Evolutionary conservation across 2,888 invertebrate genomes (phyloP).

Genomic region (Amaurobius ferox): DNA sequence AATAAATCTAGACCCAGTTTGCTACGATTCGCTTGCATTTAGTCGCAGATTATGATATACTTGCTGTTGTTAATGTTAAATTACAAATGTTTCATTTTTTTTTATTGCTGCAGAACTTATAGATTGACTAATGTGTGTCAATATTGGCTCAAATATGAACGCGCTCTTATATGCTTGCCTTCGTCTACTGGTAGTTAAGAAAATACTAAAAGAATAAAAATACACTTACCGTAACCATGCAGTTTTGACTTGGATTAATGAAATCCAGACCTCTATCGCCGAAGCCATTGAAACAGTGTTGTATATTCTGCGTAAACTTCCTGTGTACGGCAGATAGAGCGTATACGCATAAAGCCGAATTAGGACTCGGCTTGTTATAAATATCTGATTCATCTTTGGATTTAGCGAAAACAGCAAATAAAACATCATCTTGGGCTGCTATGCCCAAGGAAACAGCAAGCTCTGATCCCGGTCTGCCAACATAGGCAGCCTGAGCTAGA

Average conservation of each 20-base stretch:
- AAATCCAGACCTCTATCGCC: slow-evolving; percentile 94
- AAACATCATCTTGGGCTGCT: slow-evolving; percentile 94
- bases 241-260: slow-evolving; percentile 92
- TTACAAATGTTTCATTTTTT: no score
- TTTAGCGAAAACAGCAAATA: slow-evolving; percentile 95
- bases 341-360: slow-evolving; percentile 92
- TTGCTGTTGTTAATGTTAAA: no score
- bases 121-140: no score
- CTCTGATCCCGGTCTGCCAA: slow-evolving; percentile 95
- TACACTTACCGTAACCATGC: slow-evolving; percentile 89
- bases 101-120: no score
- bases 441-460: slow-evolving; percentile 93
- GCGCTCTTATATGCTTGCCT: no score
- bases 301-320: slow-evolving; percentile 97
- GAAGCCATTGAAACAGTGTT: slow-evolving; percentile 94
- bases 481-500: slow-evolving; percentile 94
- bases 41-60: no score
- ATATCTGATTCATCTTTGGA: slow-evolving; percentile 81
- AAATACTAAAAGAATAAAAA: no score
- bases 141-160: no score
- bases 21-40: no score
- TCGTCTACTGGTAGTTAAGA: no score
- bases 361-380: slow-evolving; percentile 81
- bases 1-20: no score
- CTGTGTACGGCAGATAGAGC: slow-evolving; percentile 92